A percentile compares a stretch with the other conserved stretches of the same genome.
Conservation (phyloP, 2,113 vertebrate genomes). For the Peucedramus taeniatus region DNA sequence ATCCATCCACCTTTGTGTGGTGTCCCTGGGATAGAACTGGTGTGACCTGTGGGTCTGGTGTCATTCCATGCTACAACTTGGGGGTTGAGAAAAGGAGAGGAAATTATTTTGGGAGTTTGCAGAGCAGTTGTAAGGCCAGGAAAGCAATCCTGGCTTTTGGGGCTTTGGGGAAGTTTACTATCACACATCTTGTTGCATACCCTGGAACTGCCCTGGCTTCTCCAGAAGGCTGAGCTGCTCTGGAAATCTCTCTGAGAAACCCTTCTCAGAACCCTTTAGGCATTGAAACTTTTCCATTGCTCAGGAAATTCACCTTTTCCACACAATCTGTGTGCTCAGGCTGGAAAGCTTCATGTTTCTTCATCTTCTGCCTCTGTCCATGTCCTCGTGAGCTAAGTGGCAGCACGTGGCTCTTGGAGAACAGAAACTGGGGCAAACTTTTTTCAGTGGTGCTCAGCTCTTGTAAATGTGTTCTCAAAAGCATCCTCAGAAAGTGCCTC, state of each 20-base stretch:
- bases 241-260: not conserved
- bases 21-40: not conserved
- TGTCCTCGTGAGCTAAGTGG: not conserved
- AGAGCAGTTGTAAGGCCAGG: not conserved
- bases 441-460: not conserved
- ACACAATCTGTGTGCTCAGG: not conserved
- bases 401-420: not conserved
- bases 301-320: not conserved
- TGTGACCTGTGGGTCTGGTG: no score
- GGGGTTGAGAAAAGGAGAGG: not conserved
- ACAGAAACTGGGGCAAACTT: not conserved
- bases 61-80: not conserved
- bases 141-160: not conserved
- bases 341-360: not conserved
- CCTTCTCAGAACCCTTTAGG: not conserved
- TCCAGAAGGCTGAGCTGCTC: not conserved
- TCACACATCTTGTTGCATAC: rapidly evolving
- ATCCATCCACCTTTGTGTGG: rapidly evolving
- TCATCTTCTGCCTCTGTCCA: not conserved
- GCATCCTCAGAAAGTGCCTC: not conserved
- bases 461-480: not conserved
- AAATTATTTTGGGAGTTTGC: not conserved
- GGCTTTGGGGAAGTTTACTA: not conserved
- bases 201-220: not conserved
- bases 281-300: not conserved